Evolutionary conservation across 2,797 vertebrate genomes (phyloP).

Genomic region (Microcaecilia unicolor): DNA sequence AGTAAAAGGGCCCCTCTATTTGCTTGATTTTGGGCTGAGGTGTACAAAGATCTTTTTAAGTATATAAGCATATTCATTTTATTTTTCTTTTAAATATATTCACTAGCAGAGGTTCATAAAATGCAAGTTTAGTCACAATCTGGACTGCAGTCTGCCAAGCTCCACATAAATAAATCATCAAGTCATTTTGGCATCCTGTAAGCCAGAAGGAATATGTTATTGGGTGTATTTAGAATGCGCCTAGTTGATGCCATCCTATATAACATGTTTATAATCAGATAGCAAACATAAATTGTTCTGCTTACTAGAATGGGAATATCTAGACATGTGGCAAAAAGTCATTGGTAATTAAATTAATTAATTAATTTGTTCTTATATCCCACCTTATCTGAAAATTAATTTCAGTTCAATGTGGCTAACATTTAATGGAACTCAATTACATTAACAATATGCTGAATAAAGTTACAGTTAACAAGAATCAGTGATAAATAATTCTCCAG

Average conservation of each 20-base stretch:
- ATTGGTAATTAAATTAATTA: too few species aligned
- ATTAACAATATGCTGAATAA: too few species aligned
- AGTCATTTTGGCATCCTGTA: slow-evolving; percentile 59
- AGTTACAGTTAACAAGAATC: too few species aligned
- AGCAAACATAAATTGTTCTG: too few species aligned
- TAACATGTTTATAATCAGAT: not conserved
- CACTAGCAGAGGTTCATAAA: slow-evolving; percentile 54
- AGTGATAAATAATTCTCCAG: too few species aligned
- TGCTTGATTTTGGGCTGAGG: slow-evolving; percentile 30
- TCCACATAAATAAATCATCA: slow-evolving; percentile 59
- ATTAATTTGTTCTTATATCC: too few species aligned
- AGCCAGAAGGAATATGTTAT: slow-evolving; percentile 48
- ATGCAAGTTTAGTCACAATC: slow-evolving; percentile 56
- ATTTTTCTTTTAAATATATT: slow-evolving; percentile 46
- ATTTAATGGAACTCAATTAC: too few species aligned
- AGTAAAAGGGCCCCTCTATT: too few species aligned
- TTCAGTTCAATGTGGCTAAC: too few species aligned
- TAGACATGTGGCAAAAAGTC: too few species aligned
- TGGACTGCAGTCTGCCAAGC: slow-evolving; percentile 57
- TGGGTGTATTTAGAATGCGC: slow-evolving; percentile 55
- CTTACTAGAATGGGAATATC: too few species aligned
- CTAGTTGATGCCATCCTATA: slow-evolving; percentile 33
- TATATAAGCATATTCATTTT: not conserved
- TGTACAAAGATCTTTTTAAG: slow-evolving; percentile 17
- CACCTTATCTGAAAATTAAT: too few species aligned